Conservation (phyloP, 1,140 invertebrate genomes). For the Scylla paramamosain region DNA sequence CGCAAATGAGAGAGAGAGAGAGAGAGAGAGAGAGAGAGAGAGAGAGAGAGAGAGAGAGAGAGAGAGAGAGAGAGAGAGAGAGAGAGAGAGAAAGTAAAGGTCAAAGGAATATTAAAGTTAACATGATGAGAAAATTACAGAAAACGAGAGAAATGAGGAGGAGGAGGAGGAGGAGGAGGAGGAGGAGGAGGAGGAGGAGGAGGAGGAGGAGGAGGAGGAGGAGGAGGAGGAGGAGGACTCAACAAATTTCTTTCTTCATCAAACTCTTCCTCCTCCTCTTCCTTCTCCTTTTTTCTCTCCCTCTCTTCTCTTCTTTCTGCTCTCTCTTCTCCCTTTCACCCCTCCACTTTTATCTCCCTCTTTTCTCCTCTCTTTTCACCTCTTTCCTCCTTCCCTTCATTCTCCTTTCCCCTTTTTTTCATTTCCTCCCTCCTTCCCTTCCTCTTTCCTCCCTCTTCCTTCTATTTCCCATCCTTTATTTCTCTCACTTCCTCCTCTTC, state of each 20-base stretch:
- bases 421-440: not conserved
- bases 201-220: not conserved
- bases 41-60: not conserved
- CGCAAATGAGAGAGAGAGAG: not conserved
- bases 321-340: not conserved
- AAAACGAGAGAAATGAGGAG: not conserved
- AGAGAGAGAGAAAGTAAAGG: not conserved
- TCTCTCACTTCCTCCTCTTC: not conserved
- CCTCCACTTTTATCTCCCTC: no score
- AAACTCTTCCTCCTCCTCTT: not conserved
- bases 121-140: not conserved
- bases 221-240: no score
- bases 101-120: not conserved
- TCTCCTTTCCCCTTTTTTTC: not conserved
- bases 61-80: not conserved
- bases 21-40: constrained; percentile 8
- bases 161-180: constrained; percentile 15
- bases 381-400: not conserved
- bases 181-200: not conserved
- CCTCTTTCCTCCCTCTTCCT: not conserved
- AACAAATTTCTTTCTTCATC: not conserved
- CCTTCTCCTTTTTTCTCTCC: not conserved
- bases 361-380: no score
- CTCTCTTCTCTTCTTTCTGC: not conserved
- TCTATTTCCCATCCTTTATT: not conserved